These are phyloP conservation scores for Poecilus cupreus DNA, from an alignment of 2,888 invertebrate genomes.

Conservation along the genomic window DNA sequence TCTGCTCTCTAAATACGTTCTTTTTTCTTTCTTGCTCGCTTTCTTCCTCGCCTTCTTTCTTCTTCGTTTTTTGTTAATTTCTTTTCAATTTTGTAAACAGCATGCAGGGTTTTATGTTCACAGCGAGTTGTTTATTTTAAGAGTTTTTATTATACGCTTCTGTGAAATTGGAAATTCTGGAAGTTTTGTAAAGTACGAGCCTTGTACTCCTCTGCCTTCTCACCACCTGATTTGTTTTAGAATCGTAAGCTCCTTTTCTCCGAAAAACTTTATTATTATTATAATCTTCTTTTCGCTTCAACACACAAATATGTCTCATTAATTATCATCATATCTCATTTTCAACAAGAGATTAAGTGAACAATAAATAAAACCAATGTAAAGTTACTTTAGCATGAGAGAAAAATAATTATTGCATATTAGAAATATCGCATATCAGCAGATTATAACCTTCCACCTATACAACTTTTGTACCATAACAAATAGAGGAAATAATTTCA, in stretches of 20 bases:
- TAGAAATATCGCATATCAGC: too few species aligned
- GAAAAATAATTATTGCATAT: too few species aligned
- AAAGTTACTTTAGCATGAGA: too few species aligned
- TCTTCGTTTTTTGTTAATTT: slow-evolving; percentile 59
- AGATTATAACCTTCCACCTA: too few species aligned
- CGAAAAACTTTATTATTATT: slow-evolving; percentile 36
- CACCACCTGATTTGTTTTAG: slow-evolving; percentile 12
- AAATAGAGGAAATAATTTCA: too few species aligned
- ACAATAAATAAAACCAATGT: not conserved
- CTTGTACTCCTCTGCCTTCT: slow-evolving; percentile 12
- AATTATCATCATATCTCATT: slow-evolving; percentile 18
- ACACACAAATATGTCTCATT: slow-evolving; percentile 19
- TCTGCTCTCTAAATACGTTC: slow-evolving; percentile 54
- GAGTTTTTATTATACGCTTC: slow-evolving; percentile 57
- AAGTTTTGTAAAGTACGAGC: slow-evolving; percentile 36
- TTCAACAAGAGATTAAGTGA: not conserved
- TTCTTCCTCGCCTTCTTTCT: slow-evolving; percentile 52
- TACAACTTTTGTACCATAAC: too few species aligned
- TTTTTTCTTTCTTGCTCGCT: slow-evolving; percentile 56
- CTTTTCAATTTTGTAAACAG: slow-evolving; percentile 60
- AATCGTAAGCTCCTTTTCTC: slow-evolving; percentile 18
- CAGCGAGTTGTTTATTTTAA: slow-evolving; percentile 57
- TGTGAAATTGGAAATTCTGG: slow-evolving; percentile 55
- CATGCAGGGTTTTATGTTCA: slow-evolving; percentile 53
- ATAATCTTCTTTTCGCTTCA: slow-evolving; percentile 11